phyloP scores from a whole-genome alignment of 2,797 vertebrate genomes.

The Coregonus sp. region DNA sequence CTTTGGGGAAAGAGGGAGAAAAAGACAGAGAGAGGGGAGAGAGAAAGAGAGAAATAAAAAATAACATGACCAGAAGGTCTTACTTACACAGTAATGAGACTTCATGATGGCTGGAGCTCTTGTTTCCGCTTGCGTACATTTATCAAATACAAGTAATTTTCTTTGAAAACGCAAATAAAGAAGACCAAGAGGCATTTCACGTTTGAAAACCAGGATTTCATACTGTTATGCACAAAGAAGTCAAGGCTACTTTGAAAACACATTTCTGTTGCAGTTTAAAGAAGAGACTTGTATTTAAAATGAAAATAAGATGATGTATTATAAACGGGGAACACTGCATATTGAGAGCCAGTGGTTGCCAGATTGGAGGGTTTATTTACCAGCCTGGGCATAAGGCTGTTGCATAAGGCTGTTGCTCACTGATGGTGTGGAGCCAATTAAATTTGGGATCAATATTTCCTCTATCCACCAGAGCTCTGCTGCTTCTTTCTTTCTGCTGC shows the following conservation, averaged over 20 bases:
- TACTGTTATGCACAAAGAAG: slow-evolving; percentile 21
- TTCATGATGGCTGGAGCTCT: not conserved
- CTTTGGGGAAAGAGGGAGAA: not conserved
- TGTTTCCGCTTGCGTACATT: not conserved
- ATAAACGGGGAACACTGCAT: slow-evolving; percentile 14
- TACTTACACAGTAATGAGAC: not conserved
- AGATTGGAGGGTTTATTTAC: slow-evolving; percentile 13
- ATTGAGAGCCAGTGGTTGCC: slow-evolving; percentile 5
- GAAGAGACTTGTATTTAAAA: not conserved
- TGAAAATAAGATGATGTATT: slow-evolving; percentile 13
- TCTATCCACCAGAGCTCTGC: not conserved
- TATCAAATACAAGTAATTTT: not conserved
- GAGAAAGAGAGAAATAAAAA: not conserved
- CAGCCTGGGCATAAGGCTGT: slow-evolving; percentile 6
- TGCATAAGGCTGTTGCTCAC: slow-evolving; percentile 7
- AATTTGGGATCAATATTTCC: slow-evolving; percentile 31
- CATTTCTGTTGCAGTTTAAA: slow-evolving; percentile 3
- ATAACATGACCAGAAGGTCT: not conserved
- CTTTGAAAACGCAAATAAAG: slow-evolving; percentile 1
- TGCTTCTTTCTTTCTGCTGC: slow-evolving; percentile 5
- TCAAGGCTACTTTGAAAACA: slow-evolving; percentile 20
- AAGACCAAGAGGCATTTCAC: not conserved
- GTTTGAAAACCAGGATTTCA: not conserved
- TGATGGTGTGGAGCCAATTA: slow-evolving; percentile 29
- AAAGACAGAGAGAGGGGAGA: not conserved